Conservation (phyloP, 2,888 invertebrate genomes). For the Cryptus viduatorius region DNA sequence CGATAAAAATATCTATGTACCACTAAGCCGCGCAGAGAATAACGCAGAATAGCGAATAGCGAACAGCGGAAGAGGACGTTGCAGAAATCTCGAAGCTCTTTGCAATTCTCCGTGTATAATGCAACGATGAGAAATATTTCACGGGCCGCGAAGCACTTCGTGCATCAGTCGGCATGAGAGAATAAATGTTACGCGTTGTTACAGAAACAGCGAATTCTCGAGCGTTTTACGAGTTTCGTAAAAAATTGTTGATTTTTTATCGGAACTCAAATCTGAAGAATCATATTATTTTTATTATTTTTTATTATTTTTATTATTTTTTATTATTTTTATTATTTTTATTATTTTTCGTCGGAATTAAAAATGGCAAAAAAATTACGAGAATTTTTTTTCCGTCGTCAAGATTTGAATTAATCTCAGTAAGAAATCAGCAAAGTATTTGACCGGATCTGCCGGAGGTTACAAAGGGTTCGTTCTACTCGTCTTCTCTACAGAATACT, state of each 20-base stretch:
- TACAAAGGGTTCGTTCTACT: conserved; percentile 57
- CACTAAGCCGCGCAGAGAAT: too few species aligned
- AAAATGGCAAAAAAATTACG: too few species aligned
- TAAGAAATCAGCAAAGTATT: not conserved
- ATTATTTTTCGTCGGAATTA: too few species aligned
- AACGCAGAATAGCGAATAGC: not conserved
- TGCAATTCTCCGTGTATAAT: conserved; percentile 16
- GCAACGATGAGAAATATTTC: conserved; percentile 44
- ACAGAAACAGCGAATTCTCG: conserved; percentile 30
- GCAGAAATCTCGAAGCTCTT: conserved; percentile 25
- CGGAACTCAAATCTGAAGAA: not conserved
- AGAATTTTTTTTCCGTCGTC: not conserved
- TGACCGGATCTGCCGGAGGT: conserved; percentile 4
- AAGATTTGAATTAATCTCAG: conserved; percentile 2
- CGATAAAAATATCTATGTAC: not conserved
- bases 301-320: too few species aligned
- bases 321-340: too few species aligned
- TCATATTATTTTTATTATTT: too few species aligned
- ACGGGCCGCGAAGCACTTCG: conserved; percentile 40
- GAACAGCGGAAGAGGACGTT: conserved; percentile 39
- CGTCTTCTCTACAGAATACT: not conserved
- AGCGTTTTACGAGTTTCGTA: not conserved
- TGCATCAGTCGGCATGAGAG: conserved; percentile 36
- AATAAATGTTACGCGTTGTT: not conserved
- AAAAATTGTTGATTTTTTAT: not conserved